These are phyloP conservation scores for Nesospiza acunhae DNA, from an alignment of 2,113 vertebrate species.

Conservation along the genomic window DNA sequence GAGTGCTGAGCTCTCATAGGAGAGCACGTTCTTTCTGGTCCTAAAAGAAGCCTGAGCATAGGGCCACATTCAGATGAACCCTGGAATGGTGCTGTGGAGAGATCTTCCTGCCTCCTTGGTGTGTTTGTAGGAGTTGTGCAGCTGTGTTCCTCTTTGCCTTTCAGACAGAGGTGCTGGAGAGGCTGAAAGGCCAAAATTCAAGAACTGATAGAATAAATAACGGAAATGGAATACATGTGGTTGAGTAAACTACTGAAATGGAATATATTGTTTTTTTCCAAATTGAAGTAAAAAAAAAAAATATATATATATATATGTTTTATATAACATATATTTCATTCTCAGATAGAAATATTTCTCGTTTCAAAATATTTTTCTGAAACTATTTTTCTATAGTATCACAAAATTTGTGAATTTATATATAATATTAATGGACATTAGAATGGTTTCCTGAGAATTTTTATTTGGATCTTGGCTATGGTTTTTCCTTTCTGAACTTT, in stretches of 20 bases:
- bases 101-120: neutral
- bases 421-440: neutral
- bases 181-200: neutral
- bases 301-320: too few relatives aligned
- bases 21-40: rapidly evolving
- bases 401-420: neutral
- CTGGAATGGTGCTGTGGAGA: neutral
- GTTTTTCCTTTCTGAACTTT: neutral
- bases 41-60: neutral
- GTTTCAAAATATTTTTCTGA: neutral
- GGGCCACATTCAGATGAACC: neutral
- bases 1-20: neutral
- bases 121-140: neutral
- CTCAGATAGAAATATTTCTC: neutral
- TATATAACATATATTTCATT: neutral
- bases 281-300: neutral
- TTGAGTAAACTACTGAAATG: neutral
- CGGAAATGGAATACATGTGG: neutral
- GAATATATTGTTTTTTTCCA: neutral
- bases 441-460: neutral
- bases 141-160: neutral
- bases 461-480: neutral
- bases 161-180: neutral
- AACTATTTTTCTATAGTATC: neutral
- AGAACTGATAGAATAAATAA: neutral